phyloP scores from a whole-genome alignment of 2,888 invertebrate genomes.

The Cosmopolites sordidus region DNA sequence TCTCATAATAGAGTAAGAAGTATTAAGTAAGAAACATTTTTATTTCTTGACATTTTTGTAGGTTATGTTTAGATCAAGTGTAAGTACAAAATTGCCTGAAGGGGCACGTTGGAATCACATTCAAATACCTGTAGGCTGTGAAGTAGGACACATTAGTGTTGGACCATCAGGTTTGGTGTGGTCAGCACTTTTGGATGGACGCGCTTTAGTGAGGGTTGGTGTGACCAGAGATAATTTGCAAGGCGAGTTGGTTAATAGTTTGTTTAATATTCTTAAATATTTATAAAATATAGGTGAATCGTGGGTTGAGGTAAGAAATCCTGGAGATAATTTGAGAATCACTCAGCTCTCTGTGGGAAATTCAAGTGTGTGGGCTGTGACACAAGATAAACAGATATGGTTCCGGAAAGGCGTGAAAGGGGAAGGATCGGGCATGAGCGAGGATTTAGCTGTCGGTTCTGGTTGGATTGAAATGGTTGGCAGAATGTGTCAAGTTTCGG shows the following conservation, averaged over 20 bases:
- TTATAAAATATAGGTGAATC: slow-evolving; percentile 45
- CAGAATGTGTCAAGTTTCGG: slow-evolving; percentile 76
- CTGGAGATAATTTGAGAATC: slow-evolving; percentile 66
- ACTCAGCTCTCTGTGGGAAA: slow-evolving; percentile 76
- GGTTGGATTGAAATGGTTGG: slow-evolving; percentile 91
- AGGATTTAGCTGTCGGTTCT: slow-evolving; percentile 72
- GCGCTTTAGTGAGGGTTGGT: slow-evolving; percentile 75
- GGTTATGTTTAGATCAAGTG: slow-evolving; percentile 82
- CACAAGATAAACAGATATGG: slow-evolving; percentile 81
- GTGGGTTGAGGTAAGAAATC: slow-evolving; percentile 79
- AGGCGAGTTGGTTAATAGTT: slow-evolving; percentile 43
- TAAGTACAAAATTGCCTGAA: slow-evolving; percentile 78
- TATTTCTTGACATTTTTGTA: slow-evolving; percentile 34
- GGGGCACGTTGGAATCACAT: slow-evolving; percentile 81
- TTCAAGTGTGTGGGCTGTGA: slow-evolving; percentile 75
- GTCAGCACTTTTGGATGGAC: slow-evolving; percentile 80
- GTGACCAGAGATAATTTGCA: slow-evolving; percentile 67
- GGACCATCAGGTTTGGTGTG: slow-evolving; percentile 84
- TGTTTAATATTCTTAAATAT: neutral
- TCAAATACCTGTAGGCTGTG: slow-evolving; percentile 70
- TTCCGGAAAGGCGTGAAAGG: slow-evolving; percentile 62
- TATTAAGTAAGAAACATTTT: neutral
- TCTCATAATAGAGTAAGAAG: slow-evolving; percentile 73
- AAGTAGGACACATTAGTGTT: slow-evolving; percentile 80
- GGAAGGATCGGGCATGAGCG: slow-evolving; percentile 65